A percentile compares a stretch with the other conserved stretches of the same genome.
phyloP scores from a whole-genome alignment of 2,113 vertebrate species.

The Clarias magur region DNA sequence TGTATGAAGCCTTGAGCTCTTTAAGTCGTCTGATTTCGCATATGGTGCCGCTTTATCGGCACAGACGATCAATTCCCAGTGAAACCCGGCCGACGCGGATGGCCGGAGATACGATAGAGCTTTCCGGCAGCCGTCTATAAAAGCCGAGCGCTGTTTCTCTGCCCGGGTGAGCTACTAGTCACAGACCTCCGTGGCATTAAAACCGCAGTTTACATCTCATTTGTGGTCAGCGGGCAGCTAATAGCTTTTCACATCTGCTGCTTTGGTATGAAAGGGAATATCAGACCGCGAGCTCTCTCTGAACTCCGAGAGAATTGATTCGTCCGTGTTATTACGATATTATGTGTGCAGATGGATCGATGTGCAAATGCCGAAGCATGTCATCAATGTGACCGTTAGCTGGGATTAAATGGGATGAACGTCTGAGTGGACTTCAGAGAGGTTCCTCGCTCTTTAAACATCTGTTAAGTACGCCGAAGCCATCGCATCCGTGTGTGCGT shows the following conservation, averaged over 20 bases:
- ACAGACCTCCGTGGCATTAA: background rate
- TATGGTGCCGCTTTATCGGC: conserved; percentile 5
- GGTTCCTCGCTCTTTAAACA: background rate
- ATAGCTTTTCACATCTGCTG: conserved; percentile 11
- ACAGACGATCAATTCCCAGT: conserved; percentile 1
- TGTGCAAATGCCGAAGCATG: background rate
- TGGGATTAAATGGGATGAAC: background rate
- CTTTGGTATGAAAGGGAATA: conserved; percentile 3
- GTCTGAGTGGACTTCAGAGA: too few species aligned
- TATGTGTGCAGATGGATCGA: background rate
- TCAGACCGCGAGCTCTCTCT: background rate
- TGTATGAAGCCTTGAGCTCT: background rate
- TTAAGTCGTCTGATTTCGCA: conserved; percentile 23
- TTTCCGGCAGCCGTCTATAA: background rate
- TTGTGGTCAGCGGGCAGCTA: conserved; percentile 17
- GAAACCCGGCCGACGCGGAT: background rate
- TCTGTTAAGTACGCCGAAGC: background rate
- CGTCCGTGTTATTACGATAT: background rate
- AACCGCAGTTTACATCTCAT: conserved; percentile 18
- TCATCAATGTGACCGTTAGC: background rate
- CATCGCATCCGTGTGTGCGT: background rate
- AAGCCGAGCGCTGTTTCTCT: conserved; percentile 19
- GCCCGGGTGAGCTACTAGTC: background rate
- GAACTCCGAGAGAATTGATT: background rate
- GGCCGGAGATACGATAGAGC: conserved; percentile 5